phyloP scores from a whole-genome alignment of 2,797 vertebrate species.

The Sebastes hubbsi region DNA sequence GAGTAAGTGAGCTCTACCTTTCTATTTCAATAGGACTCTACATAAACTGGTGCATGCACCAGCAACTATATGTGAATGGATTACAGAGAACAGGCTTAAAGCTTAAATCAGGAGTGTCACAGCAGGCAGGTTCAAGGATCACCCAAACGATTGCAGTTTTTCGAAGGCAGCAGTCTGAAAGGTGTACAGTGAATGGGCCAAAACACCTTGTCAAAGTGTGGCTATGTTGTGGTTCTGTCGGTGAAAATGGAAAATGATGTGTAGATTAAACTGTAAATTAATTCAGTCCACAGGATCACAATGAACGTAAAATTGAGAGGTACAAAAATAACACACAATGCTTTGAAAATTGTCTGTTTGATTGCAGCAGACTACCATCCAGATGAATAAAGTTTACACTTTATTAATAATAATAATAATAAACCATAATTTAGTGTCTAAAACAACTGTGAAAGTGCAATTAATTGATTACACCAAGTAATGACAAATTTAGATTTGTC shows the following conservation, averaged over 20 bases:
- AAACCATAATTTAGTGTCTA: neutral
- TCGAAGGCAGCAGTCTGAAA: neutral
- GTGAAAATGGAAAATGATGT: neutral
- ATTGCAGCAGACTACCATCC: neutral
- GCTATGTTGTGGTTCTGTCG: neutral
- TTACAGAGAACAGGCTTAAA: conserved; percentile 15
- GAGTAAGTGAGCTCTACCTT: neutral
- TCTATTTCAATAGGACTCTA: neutral
- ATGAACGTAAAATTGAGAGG: neutral
- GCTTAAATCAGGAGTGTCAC: conserved; percentile 9
- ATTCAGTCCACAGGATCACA: neutral
- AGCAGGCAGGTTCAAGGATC: neutral
- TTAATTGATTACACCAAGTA: neutral
- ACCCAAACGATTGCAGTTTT: neutral
- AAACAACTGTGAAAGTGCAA: neutral
- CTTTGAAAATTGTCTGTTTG: neutral
- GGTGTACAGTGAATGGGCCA: neutral
- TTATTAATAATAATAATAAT: no score
- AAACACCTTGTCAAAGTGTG: neutral
- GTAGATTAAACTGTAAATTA: neutral
- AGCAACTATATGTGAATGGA: neutral
- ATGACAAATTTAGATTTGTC: neutral
- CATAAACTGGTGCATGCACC: neutral
- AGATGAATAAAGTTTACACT: neutral
- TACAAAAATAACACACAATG: neutral